These are phyloP conservation scores for Dryoscopus gambensis DNA, from an alignment of 2,113 vertebrate species.

Conservation along the genomic window DNA sequence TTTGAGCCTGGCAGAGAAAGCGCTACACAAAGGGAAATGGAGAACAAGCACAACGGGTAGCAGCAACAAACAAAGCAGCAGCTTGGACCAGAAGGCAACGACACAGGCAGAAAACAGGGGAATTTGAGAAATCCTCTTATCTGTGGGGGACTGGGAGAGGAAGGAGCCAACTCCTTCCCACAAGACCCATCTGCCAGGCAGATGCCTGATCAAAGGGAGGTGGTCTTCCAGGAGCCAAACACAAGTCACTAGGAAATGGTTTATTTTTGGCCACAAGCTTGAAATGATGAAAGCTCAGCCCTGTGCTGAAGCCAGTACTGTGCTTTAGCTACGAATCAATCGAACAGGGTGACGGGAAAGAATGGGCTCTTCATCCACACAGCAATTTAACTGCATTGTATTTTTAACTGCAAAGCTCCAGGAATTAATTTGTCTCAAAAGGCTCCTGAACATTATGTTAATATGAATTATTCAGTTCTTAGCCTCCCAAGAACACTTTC, in stretches of 20 bases:
- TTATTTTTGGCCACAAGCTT: background rate
- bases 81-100: background rate
- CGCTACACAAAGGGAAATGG: background rate
- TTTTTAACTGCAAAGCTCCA: conserved; percentile 13
- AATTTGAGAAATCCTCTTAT: background rate
- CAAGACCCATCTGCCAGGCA: background rate
- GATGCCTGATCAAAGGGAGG: background rate
- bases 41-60: background rate
- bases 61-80: conserved; percentile 7
- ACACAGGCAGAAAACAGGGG: conserved; percentile 5
- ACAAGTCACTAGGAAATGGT: background rate
- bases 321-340: background rate
- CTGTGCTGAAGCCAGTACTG: background rate
- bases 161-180: background rate
- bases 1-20: conserved; percentile 2
- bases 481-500: background rate
- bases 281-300: background rate
- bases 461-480: conserved; percentile 13
- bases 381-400: background rate
- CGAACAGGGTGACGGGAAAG: fast-evolving
- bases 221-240: background rate
- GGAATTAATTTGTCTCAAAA: conserved; percentile 10
- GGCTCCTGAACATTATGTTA: background rate
- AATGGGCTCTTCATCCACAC: background rate
- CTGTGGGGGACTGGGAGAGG: background rate